Percentiles rank a stretch among this genome's conserved stretches.
These are phyloP conservation scores for Marasmarcha lunaedactyla DNA, from an alignment of 2,888 invertebrate genomes.

Conservation along the genomic window DNA sequence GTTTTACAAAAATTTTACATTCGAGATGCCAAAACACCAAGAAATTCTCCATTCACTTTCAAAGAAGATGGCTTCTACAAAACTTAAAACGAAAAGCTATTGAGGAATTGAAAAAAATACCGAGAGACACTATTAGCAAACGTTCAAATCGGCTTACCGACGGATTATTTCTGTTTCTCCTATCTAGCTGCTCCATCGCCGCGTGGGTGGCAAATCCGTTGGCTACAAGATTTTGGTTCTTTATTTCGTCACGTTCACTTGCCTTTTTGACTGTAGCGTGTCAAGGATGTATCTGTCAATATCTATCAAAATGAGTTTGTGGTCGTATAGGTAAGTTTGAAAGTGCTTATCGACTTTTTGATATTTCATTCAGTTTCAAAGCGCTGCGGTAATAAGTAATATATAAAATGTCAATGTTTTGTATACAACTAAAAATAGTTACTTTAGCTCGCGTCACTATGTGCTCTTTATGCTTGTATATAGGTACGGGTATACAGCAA, in stretches of 20 bases:
- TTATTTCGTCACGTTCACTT: conserved; percentile 57
- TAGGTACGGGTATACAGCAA: too few relatives aligned
- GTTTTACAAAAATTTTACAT: conserved; percentile 76
- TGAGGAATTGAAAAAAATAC: conserved; percentile 68
- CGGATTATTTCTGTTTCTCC: conserved; percentile 35
- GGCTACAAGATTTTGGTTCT: conserved; percentile 26
- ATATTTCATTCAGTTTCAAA: too few relatives aligned
- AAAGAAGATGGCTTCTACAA: conserved; percentile 80
- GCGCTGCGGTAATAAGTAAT: too few relatives aligned
- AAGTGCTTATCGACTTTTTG: too few relatives aligned
- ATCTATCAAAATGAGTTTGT: conserved; percentile 76
- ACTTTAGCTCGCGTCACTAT: too few relatives aligned
- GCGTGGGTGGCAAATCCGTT: conserved; percentile 33
- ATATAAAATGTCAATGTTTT: too few relatives aligned
- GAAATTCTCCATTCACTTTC: conserved; percentile 81
- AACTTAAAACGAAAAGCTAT: conserved; percentile 72
- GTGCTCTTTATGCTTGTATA: too few relatives aligned
- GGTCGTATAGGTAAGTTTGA: conserved; percentile 75
- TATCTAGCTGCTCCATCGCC: conserved; percentile 32
- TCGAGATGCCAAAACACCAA: conserved; percentile 69
- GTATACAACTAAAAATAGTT: too few relatives aligned
- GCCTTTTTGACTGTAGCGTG: conserved; percentile 72
- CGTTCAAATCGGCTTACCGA: conserved; percentile 40
- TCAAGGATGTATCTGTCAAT: conserved; percentile 85
- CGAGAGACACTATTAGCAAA: conserved; percentile 23